A percentile compares a stretch with the other conserved stretches of the same genome.
Evolutionary conservation across 2,113 vertebrate species (phyloP).

Genomic region (Corydoras sp.): DNA sequence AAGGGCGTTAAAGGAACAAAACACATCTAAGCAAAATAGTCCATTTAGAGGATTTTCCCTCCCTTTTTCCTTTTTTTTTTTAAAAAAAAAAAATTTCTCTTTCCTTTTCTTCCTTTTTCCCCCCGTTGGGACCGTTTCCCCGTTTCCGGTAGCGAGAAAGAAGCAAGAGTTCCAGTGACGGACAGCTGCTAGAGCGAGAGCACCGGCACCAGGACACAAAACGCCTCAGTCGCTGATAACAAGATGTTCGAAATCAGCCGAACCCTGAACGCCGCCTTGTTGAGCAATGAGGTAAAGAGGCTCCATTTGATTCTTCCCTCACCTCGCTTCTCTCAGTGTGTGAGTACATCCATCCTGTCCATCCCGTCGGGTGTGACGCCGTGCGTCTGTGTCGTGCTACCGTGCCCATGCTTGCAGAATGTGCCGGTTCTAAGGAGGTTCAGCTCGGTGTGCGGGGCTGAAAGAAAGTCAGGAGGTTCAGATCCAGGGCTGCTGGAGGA

Average conservation of each 20-base stretch:
- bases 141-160: constrained; percentile 42
- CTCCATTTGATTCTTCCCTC: constrained; percentile 56
- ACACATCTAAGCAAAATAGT: constrained; percentile 56
- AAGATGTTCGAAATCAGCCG: constrained; percentile 99
- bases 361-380: constrained; percentile 45
- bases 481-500: constrained; percentile 41
- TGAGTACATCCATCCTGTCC: constrained; percentile 46
- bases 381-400: constrained; percentile 50
- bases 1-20: constrained; percentile 45
- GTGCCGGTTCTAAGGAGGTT: constrained; percentile 42
- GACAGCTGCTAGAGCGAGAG: constrained; percentile 31
- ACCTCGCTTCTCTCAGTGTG: constrained; percentile 55
- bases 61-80: constrained; percentile 49
- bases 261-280: constrained; percentile 98
- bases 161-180: constrained; percentile 57
- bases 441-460: constrained; percentile 51
- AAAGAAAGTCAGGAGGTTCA: constrained; percentile 40
- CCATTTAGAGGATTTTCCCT: constrained; percentile 60
- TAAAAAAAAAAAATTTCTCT: constrained; percentile 20
- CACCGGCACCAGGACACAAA: constrained; percentile 40
- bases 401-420: constrained; percentile 49
- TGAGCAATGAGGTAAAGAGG: constrained; percentile 97
- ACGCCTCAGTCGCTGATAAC: constrained; percentile 53
- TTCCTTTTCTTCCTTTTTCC: constrained; percentile 46
- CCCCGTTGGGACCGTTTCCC: constrained; percentile 60